These are phyloP conservation scores for Falco punctatus DNA, from an alignment of 2,113 vertebrate genomes.

Conservation along the genomic window DNA sequence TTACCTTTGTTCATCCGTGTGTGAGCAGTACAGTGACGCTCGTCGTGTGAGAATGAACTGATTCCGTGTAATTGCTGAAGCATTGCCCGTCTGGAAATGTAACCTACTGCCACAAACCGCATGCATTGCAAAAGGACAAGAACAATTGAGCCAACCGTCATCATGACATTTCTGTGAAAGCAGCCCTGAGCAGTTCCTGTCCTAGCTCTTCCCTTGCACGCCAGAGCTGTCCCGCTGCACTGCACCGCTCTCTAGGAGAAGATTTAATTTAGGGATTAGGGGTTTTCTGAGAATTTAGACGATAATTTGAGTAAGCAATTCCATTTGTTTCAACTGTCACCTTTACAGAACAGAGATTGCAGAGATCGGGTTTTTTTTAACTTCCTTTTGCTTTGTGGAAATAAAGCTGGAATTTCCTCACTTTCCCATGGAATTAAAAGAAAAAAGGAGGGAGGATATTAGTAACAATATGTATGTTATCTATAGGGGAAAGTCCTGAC, in stretches of 20 bases:
- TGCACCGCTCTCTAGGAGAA: neutral
- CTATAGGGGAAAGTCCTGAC: neutral
- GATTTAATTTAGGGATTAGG: neutral
- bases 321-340: neutral
- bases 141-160: slow-evolving; percentile 40
- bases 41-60: slow-evolving; percentile 85
- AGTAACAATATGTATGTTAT: neutral
- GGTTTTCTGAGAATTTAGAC: neutral
- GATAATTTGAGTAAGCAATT: neutral
- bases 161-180: neutral
- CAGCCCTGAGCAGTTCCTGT: neutral
- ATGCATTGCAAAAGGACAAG: slow-evolving; percentile 70
- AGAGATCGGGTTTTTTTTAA: neutral
- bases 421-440: neutral
- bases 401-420: neutral
- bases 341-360: neutral
- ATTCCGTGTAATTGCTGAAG: slow-evolving; percentile 87
- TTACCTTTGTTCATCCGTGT: slow-evolving; percentile 84
- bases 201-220: neutral
- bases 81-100: slow-evolving; percentile 86
- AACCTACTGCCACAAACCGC: slow-evolving; percentile 75
- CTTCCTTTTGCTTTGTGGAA: neutral
- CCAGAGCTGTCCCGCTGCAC: neutral
- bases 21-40: slow-evolving; percentile 77
- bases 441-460: neutral